These are phyloP conservation scores for Sturnus vulgaris DNA, from an alignment of 2,113 vertebrate genomes.

Conservation along the genomic window DNA sequence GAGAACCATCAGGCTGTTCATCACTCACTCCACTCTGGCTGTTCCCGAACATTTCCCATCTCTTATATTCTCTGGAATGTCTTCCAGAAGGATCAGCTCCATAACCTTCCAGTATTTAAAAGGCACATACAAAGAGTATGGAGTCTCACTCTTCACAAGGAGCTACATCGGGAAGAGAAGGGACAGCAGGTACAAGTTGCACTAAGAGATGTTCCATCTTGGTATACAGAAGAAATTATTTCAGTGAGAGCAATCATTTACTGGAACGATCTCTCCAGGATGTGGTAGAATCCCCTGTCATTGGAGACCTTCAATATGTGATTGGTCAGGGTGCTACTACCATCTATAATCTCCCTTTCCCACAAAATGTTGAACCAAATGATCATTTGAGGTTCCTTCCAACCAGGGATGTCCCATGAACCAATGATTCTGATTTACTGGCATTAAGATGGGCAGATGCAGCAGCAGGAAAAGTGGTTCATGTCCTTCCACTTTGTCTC, in stretches of 20 bases:
- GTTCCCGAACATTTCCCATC: background rate
- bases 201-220: background rate
- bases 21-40: background rate
- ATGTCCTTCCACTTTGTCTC: background rate
- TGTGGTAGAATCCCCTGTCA: fast-evolving
- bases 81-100: background rate
- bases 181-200: background rate
- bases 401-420: background rate
- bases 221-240: background rate
- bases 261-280: background rate
- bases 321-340: background rate
- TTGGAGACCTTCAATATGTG: background rate
- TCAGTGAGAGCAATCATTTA: background rate
- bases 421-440: background rate
- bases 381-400: background rate
- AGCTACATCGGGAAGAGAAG: background rate
- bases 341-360: background rate
- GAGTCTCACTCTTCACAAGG: background rate
- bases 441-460: background rate
- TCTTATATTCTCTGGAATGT: background rate
- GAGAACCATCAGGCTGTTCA: background rate
- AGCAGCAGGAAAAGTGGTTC: fast-evolving
- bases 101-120: background rate
- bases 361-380: background rate
- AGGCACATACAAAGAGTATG: background rate